Percentiles rank a stretch among this genome's conserved stretches.
These are phyloP conservation scores for Tubulanus polymorphus DNA, from an alignment of 2,888 invertebrate genomes.

Conservation along the genomic window DNA sequence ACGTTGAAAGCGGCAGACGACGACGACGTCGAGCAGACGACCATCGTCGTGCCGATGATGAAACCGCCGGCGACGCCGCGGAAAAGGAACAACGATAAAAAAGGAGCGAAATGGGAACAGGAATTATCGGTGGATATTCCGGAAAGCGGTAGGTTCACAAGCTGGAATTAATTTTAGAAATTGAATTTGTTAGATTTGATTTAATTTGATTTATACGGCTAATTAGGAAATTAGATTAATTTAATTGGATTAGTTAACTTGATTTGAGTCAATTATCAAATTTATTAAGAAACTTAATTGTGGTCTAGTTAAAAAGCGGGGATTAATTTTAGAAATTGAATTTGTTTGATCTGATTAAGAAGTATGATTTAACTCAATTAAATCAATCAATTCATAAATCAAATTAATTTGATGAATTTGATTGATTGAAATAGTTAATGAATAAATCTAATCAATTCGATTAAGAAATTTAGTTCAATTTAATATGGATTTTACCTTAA, in stretches of 20 bases:
- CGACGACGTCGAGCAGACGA: no score
- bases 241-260: background rate
- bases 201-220: background rate
- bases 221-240: background rate
- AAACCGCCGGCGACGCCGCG: background rate
- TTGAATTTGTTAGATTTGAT: background rate
- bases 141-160: background rate
- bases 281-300: background rate
- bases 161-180: background rate
- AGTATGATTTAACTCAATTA: no score
- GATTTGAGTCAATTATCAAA: background rate
- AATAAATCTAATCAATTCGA: no score
- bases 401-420: no score
- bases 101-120: background rate
- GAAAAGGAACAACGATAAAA: background rate
- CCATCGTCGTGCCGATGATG: background rate
- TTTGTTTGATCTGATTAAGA: no score
- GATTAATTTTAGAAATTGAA: no score
- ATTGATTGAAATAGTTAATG: no score
- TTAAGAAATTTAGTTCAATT: no score
- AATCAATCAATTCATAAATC: no score
- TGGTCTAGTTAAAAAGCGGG: no score
- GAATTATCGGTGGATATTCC: slow-evolving; percentile 32
- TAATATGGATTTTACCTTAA: no score
- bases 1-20: slow-evolving; percentile 20